Base-by-base conservation (phyloP, 2,888 invertebrate genomes). In the Hirudinaria manillensis region DNA sequence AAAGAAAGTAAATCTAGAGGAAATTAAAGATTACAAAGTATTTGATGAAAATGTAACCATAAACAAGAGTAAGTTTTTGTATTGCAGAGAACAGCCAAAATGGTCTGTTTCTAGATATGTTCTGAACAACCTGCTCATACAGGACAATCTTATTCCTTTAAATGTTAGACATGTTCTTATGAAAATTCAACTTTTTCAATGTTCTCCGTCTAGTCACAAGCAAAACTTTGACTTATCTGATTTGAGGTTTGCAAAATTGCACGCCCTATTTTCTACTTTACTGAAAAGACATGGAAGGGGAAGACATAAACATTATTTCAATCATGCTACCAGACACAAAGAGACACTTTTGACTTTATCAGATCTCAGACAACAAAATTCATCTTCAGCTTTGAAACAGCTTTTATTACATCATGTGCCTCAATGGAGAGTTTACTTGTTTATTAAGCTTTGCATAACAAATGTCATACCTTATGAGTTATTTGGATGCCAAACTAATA, bases 401-500 rank as follows among this genome's bases (percentile, higher is more conserved):
- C 29, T 68, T n/a, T 6, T 68, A n/a, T 7, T n/a, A n/a, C n/a
- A 34, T 32, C 32, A 34, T 34, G 32, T 68, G n/a, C 68, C 68
- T 29, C 34, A 24, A 6, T 34, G n/a, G 36, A 74, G 66, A 38
- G 34, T 75, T 2, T 70, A 55, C 24, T 66, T 75, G 34, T 75
- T 75, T n/a, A 3, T 70, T 21, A 70, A 55, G 32, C 32, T 36
- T 24, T 70, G 68, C 56, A 55, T 75, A 32, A 61, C 24, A 21
- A 53, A 53, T n/a, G 75, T 75, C n/a, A 36, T 75, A 19, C 75
- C 75, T n/a, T 27, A 34, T 19, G 70, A 75, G 6, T 24, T 75
- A 21, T 75, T 75, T 70, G 75, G 75, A 21, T n/a, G n/a, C 10
- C 32, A 19, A 24, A 36, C 16, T 45, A 75, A 75, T 32, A 70